Evolutionary conservation across 2,888 invertebrate genomes (phyloP), one percentile per base, ranked within the genome.

Genomic region (Callinectes sapidus): DNA sequence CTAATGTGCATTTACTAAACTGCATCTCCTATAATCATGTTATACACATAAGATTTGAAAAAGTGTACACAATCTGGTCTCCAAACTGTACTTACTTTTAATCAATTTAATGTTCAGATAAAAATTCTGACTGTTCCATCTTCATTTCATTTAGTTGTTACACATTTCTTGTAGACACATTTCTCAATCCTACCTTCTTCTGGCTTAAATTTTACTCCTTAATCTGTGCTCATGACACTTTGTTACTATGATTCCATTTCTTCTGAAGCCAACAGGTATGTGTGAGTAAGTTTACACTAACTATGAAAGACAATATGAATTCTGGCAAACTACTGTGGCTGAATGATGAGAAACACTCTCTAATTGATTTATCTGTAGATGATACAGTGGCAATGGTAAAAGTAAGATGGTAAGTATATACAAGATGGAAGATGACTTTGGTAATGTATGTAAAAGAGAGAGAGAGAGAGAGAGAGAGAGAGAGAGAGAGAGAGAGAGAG

Each of bases 401-500:
- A n/a, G n/a, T n/a, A n/a, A n/a, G n/a, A n/a, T n/a, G n/a, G 42
- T 42, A 87, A 18, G 42, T 42, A 87, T 42, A 87, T 42, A 87
- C 23, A 87, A 16, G 35, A 18, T 5, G 18, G 35, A 10, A 1
- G 18, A 87, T 13, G 13, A 6, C 6, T 6, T 42, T 42, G 42
- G 42, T 42, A 42, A 42, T 42, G 42, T 42, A 6, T 3, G 42
- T 42, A 42, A 42, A 42, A 6, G 42, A 42, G n/a, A n/a, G n/a
- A n/a, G n/a, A n/a, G n/a, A n/a, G n/a, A n/a, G n/a, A n/a, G n/a
- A n/a, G n/a, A n/a, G n/a, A n/a, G n/a, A n/a, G n/a, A n/a, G n/a
- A n/a, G n/a, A n/a, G n/a, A n/a, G n/a, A n/a, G n/a, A n/a, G n/a
- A n/a, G n/a, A n/a, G n/a, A n/a, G n/a, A n/a, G n/a, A n/a, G n/a